These are phyloP conservation scores for Probaryconus sp. DNA, from an alignment of 1,140 invertebrate genomes.

Conservation along the genomic window DNA sequence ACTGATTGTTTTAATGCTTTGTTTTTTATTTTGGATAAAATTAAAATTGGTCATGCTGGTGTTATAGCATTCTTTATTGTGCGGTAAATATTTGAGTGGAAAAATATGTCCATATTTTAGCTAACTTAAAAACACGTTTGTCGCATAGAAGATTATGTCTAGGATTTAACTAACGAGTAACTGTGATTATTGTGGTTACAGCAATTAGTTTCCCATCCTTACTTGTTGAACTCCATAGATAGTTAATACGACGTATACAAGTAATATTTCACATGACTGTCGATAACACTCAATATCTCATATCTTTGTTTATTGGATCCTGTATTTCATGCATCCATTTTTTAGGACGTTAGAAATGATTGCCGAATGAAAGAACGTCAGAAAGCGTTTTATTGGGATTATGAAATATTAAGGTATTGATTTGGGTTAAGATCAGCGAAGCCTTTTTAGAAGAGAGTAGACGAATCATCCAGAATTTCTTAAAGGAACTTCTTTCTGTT, in stretches of 20 bases:
- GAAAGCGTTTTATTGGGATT: slow-evolving; percentile 31
- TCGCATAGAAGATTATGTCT: background rate
- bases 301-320: slow-evolving; percentile 35
- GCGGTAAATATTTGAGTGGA: slow-evolving; percentile 15
- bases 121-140: background rate
- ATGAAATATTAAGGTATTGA: too few relatives aligned
- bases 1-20: too few relatives aligned
- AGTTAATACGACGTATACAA: slow-evolving; percentile 29
- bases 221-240: slow-evolving; percentile 22
- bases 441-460: too few relatives aligned
- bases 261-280: slow-evolving; percentile 26
- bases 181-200: slow-evolving; percentile 24
- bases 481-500: too few relatives aligned
- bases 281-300: slow-evolving; percentile 24
- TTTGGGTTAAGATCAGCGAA: too few relatives aligned
- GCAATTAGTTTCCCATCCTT: slow-evolving; percentile 40
- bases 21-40: too few relatives aligned
- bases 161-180: background rate
- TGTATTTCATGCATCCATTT: slow-evolving; percentile 43
- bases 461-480: too few relatives aligned
- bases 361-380: too few relatives aligned
- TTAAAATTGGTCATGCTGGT: too few relatives aligned
- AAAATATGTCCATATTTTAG: slow-evolving; percentile 28
- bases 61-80: too few relatives aligned
- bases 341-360: too few relatives aligned